Conservation (phyloP, 2,888 invertebrate species). For the Neelides folsomi region DNA sequence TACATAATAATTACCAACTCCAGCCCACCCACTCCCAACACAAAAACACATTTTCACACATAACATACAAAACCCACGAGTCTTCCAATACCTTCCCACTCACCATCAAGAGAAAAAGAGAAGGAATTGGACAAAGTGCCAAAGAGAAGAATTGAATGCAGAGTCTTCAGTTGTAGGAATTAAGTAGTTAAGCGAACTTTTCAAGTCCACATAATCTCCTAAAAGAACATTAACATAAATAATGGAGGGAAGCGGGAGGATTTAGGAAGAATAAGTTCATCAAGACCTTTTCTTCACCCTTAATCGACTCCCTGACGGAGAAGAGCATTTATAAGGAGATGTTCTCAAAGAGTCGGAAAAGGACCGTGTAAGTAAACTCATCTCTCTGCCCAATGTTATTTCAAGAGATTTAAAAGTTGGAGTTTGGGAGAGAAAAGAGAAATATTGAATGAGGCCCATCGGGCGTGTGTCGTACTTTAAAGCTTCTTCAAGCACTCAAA, state of each 20-base stretch:
- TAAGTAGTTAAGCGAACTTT: no score
- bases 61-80: slow-evolving; percentile 4
- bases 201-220: no score
- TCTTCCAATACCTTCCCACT: slow-evolving; percentile 1
- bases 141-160: not conserved
- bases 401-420: no score
- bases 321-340: not conserved
- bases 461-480: not conserved
- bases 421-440: slow-evolving; percentile 3
- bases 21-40: not conserved
- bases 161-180: no score
- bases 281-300: slow-evolving; percentile 1
- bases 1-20: not conserved
- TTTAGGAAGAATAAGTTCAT: no score
- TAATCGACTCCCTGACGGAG: not conserved
- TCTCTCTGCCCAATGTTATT: no score
- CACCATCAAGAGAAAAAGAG: not conserved
- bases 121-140: not conserved
- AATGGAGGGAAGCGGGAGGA: no score
- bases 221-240: no score
- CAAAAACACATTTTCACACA: not conserved
- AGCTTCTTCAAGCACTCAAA: slow-evolving; percentile 6
- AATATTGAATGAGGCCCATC: slow-evolving; percentile 5
- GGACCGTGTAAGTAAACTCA: not conserved
- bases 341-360: slow-evolving; percentile 12